These are phyloP conservation scores for Bombus pyrosoma DNA, from an alignment of 1,140 invertebrate species.

Conservation along the genomic window DNA sequence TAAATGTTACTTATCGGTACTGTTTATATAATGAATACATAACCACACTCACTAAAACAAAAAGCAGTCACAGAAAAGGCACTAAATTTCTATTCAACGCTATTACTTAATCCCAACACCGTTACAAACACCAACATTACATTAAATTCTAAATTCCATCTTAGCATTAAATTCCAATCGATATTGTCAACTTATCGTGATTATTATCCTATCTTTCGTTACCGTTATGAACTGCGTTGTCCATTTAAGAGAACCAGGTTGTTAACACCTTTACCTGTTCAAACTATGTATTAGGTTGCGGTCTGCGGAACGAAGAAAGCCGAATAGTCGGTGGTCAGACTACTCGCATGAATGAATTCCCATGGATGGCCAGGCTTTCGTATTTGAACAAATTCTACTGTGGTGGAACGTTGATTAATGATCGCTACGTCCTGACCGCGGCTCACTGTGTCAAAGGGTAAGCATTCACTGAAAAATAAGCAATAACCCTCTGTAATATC, in stretches of 20 bases:
- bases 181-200: neutral
- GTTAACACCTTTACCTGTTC: neutral
- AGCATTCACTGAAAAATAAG: constrained; percentile 54
- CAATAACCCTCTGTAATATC: neutral
- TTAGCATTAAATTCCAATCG: neutral
- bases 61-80: no score
- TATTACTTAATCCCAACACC: no score
- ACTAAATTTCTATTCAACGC: no score
- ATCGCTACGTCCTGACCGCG: constrained; percentile 91
- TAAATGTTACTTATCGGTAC: no score
- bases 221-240: neutral
- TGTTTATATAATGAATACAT: no score
- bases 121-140: neutral
- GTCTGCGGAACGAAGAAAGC: constrained; percentile 89
- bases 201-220: constrained; percentile 1
- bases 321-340: constrained; percentile 90
- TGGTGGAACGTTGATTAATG: constrained; percentile 91
- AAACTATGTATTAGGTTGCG: constrained; percentile 85
- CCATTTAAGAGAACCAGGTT: neutral
- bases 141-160: neutral
- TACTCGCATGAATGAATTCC: constrained; percentile 89
- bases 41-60: no score
- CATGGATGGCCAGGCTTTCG: constrained; percentile 91
- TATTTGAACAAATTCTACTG: constrained; percentile 94
- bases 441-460: constrained; percentile 93